Evolutionary conservation across 2,113 vertebrate genomes (phyloP).

Genomic region (Butastur rufipennis): DNA sequence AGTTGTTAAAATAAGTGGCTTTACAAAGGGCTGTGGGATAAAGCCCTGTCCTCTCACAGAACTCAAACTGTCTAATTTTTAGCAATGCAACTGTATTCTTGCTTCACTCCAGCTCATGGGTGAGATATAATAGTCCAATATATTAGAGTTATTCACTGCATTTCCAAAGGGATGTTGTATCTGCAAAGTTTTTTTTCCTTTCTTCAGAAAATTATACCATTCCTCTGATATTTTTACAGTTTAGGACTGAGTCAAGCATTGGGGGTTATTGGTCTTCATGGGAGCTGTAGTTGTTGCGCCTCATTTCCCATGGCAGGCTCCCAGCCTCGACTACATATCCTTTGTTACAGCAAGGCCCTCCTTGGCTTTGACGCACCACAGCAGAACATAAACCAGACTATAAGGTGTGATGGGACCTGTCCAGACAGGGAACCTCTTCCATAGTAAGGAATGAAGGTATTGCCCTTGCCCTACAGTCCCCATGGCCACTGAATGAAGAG

Average conservation of each 20-base stretch:
- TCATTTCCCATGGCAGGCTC: accelerated
- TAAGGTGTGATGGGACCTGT: background rate
- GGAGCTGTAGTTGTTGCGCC: background rate
- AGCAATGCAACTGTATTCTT: background rate
- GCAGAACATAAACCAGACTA: background rate
- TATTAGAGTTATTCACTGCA: background rate
- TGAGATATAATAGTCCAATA: background rate
- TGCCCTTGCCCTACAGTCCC: too few species aligned
- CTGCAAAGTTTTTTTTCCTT: background rate
- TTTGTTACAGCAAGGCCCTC: too few species aligned
- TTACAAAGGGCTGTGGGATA: background rate
- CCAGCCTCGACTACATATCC: accelerated
- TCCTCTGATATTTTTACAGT: background rate
- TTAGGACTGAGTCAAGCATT: background rate
- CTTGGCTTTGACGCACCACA: background rate
- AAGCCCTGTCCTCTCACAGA: background rate
- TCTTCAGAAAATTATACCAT: background rate
- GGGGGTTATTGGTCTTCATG: too few species aligned
- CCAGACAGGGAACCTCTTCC: background rate
- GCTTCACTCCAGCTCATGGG: background rate
- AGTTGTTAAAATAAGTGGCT: background rate
- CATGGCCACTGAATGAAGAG: background rate
- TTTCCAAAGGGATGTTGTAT: background rate
- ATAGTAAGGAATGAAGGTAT: background rate
- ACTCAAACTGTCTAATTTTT: background rate